Evolutionary conservation across 2,888 invertebrate genomes (phyloP), one percentile per base, ranked within the genome.

Genomic region (Therioaphis trifolii): DNA sequence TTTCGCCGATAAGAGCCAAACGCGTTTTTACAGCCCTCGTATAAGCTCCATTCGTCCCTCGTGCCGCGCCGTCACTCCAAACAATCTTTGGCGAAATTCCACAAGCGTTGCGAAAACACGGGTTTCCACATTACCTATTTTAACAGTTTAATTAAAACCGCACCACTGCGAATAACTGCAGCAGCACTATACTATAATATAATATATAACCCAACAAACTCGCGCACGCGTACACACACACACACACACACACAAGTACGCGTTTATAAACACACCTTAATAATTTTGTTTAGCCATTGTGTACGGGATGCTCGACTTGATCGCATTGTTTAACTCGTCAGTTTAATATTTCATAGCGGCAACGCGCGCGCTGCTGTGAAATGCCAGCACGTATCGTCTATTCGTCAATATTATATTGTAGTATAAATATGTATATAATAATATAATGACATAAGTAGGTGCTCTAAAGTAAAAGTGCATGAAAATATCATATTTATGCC

Each of bases 321-420:
- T 52, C 72, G 14, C 35, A 72, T 72, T 72, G 52, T 72, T 29
- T 72, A 52, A 72, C n/a, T 52, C 35, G 52, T 52, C 52, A 52
- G 72, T 72, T 72, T 52, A 55, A 55, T 72, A 72, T 72, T 72
- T 72, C 29, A 52, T 71, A 24, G 18, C 18, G 46, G n/a, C n/a
- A n/a, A 27, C 24, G 46, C 29, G 29, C 35, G 52, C 4, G 29
- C 11, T 18, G 49, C 18, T 2, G 11, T 49, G 5, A 4, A 15
- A 18, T 49, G 18, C 0, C 0, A 4, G 49, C 7, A 49, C 49
- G 49, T 7, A n/a, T n/a, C n/a, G n/a, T n/a, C n/a, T n/a, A n/a
- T n/a, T n/a, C n/a, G n/a, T n/a, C n/a, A n/a, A n/a, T n/a, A n/a
- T n/a, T n/a, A n/a, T n/a, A n/a, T n/a, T n/a, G n/a, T n/a, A n/a